Evolutionary conservation across 2,113 vertebrate genomes (phyloP), one percentile per base, ranked within the genome.

Genomic region (Ramphastos sulfuratus): DNA sequence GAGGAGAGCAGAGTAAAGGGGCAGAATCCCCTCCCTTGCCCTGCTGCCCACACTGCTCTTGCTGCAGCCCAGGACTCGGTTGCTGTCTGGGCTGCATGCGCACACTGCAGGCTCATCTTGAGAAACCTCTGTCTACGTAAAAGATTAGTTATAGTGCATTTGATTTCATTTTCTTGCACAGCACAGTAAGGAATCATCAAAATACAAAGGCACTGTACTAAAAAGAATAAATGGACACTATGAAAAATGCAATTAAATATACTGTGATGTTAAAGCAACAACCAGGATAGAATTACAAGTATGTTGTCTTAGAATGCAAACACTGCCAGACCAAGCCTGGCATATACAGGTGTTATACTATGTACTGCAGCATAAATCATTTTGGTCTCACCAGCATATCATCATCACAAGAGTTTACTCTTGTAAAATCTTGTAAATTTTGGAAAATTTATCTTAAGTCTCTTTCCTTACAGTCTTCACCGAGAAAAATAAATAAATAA

Each of bases 131-230:
- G n/a, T n/a, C n/a, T n/a, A n/a, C n/a, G n/a, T n/a, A n/a, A n/a
- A n/a, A 73, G 63, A 81, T 91, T 67, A 76, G 50, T 88, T 79
- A 54, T 9, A 91, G 73, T 44, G 35, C 80, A 90, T 91, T 96
- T 96, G 81, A 95, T 90, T 96, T 92, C 44, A 95, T 94, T 96
- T 95, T 77, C 87, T 65, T 82, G 67, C 80, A 74, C 33, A 94
- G 60, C n/a, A 31, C 46, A 92, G 82, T 78, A 89, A 89, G 63
- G 69, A 82, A 95, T 90, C 81, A 93, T 88, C 87, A 67, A 77
- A 59, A 79, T 48, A 65, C 72, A 67, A 28, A 37, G 48, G 6
- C 54, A 88, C n/a, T 33, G 59, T n/a, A 71, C 50, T 90, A 81
- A 76, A 73, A 52, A 79, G 76, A 95, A 96, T 93, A 96, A 96